Conservation (phyloP, 1,140 invertebrate genomes). For the Nephila pilipes region DNA sequence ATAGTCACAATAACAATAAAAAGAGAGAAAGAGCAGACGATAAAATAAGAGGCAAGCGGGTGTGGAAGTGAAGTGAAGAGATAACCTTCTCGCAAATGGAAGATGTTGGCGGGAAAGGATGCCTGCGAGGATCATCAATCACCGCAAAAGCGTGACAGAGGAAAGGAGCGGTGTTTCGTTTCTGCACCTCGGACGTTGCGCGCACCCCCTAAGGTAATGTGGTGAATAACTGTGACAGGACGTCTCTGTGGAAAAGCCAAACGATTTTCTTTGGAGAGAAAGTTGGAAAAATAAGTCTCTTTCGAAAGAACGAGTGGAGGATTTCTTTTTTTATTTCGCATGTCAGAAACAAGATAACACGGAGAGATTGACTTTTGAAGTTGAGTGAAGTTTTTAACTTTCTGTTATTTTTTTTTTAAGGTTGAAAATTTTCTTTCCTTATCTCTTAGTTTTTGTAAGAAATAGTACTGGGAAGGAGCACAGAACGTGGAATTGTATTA, state of each 20-base stretch:
- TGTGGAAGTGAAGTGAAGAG: conserved; percentile 38
- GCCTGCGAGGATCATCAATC: conserved; percentile 63
- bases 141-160: background rate
- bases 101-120: conserved; percentile 46
- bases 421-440: background rate
- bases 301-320: background rate
- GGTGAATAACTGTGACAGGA: conserved; percentile 55
- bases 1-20: background rate
- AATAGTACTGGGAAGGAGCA: too few species aligned
- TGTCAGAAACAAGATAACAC: conserved; percentile 52
- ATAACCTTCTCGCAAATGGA: conserved; percentile 38
- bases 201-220: conserved; percentile 45
- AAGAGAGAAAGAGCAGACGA: background rate
- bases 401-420: background rate
- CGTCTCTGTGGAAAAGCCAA: background rate
- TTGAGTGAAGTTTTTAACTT: background rate
- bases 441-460: too few species aligned
- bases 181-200: conserved; percentile 12
- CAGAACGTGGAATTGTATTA: too few species aligned
- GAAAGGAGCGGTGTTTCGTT: background rate
- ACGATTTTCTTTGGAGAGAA: conserved; percentile 15
- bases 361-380: background rate
- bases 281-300: conserved; percentile 3
- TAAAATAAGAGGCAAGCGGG: conserved; percentile 22
- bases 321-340: background rate